Evolutionary conservation across 2,888 invertebrate genomes (phyloP), one percentile per base, ranked within the genome.

Genomic region (Junonia oenone): DNA sequence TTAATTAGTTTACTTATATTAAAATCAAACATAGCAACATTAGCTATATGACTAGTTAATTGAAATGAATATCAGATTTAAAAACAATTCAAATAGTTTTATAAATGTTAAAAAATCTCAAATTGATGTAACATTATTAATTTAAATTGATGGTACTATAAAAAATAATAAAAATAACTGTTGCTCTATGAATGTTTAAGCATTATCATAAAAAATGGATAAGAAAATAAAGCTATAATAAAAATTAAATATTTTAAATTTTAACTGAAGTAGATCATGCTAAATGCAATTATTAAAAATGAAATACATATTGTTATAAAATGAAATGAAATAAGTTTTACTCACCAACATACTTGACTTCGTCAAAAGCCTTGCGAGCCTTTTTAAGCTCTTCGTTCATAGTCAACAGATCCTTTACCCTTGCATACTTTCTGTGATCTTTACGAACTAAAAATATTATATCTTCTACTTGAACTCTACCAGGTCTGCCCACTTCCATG

Each of bases 351-450:
- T 97, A 98, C 94, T 98, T 98, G 63, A 97, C 97, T 93, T 98
- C 99, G 91, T 99, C 99, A 89, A 99, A 99, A 61, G 99, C 99
- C 91, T 99, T 99, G 68, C 99, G 93, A 11, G 99, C 99, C 85
- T 98, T 97, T 88, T 99, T 98, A 47, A 99, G 90, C 86, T 99
- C 99, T 86, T 99, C 99, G 84, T 99, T 99, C 99, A 99, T 99
- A 40, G 97, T 97, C 0, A 99, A 89, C 31, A 99, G 90, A 84
- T 99, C 99, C 90, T 98, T 98, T 0, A 99, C 99, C 69, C 99
- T 92, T 1, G 99, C 98, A 90, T 98, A 99, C 83, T 99, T 99
- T 64, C 99, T 93, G 31, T 94, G 93, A 88, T 99, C 99, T 89
- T 99, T 99, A 37, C 99, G 92, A 0, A 99, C 99, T 72, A 98